Conservation (phyloP, 1,140 invertebrate species). For the Gryon sp. region DNA sequence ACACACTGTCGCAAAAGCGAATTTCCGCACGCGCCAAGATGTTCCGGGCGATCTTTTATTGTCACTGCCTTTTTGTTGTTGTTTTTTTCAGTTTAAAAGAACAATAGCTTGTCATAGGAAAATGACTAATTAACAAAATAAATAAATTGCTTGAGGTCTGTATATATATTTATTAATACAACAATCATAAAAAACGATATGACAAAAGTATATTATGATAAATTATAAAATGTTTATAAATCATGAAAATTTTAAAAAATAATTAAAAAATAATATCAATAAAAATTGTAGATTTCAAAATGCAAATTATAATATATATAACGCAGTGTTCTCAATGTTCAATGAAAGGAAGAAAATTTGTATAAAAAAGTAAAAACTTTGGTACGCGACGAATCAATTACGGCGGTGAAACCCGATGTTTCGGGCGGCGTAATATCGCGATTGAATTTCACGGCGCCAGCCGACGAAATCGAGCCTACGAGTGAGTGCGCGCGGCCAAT, state of each 20-base stretch:
- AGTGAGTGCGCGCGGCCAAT: slow-evolving; percentile 59
- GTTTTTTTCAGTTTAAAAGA: too few species aligned
- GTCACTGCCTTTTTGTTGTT: too few species aligned
- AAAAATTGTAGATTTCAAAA: neutral
- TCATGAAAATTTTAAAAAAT: neutral
- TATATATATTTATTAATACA: too few species aligned
- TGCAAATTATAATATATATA: too few species aligned
- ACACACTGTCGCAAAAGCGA: slow-evolving; percentile 12
- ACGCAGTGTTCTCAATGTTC: too few species aligned
- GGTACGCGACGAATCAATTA: slow-evolving; percentile 35
- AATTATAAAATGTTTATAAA: too few species aligned
- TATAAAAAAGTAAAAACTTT: neutral
- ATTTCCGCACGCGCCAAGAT: slow-evolving; percentile 24
- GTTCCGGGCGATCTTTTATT: slow-evolving; percentile 6
- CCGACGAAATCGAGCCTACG: slow-evolving; percentile 34
- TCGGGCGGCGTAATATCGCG: slow-evolving; percentile 30
- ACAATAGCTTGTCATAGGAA: too few species aligned
- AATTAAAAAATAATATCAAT: neutral
- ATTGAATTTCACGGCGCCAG: slow-evolving; percentile 33
- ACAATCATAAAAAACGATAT: too few species aligned
- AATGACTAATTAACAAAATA: too few species aligned
- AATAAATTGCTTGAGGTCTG: too few species aligned
- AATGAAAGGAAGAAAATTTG: too few species aligned
- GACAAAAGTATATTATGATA: too few species aligned
- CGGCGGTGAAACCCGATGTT: slow-evolving; percentile 26